Percentiles rank a stretch among this genome's conserved stretches.
phyloP scores from a whole-genome alignment of 2,113 vertebrate species.

The Osmerus eperlanus region DNA sequence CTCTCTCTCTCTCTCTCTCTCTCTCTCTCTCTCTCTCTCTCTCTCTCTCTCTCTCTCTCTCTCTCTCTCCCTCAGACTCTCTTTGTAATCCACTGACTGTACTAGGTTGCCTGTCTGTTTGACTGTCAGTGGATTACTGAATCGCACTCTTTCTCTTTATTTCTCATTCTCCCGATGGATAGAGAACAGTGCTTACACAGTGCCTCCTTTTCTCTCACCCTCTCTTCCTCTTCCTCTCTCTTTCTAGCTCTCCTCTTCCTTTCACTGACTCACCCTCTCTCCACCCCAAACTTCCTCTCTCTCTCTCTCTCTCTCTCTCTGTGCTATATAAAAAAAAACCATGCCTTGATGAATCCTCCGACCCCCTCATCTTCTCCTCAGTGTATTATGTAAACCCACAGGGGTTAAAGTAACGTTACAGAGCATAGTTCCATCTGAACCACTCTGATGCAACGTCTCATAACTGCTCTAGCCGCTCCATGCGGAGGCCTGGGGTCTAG shows the following conservation, averaged over 20 bases:
- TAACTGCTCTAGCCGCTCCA: too few relatives aligned
- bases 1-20: not conserved
- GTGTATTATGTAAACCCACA: too few relatives aligned
- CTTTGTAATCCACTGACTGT: not conserved
- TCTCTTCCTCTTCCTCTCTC: slow-evolving; percentile 3
- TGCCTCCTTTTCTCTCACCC: slow-evolving; percentile 19
- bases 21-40: too few relatives aligned
- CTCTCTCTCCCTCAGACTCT: slow-evolving; percentile 9
- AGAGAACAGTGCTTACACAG: too few relatives aligned
- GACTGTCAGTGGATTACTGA: not conserved
- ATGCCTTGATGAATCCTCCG: not conserved
- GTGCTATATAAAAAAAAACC: not conserved
- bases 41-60: slow-evolving; percentile 25
- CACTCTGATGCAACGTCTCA: too few relatives aligned
- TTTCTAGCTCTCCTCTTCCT: slow-evolving; percentile 4
- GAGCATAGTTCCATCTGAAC: too few relatives aligned
- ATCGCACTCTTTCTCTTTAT: too few relatives aligned
- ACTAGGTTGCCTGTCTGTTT: not conserved
- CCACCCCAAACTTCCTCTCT: not conserved
- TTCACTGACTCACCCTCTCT: slow-evolving; percentile 7
- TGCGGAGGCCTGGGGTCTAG: too few relatives aligned
- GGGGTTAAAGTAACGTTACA: too few relatives aligned
- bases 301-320: not conserved
- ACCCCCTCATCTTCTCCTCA: not conserved
- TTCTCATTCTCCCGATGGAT: slow-evolving; percentile 45